phyloP scores from a whole-genome alignment of 2,113 vertebrate genomes.

The Glaucidium brasilianum region DNA sequence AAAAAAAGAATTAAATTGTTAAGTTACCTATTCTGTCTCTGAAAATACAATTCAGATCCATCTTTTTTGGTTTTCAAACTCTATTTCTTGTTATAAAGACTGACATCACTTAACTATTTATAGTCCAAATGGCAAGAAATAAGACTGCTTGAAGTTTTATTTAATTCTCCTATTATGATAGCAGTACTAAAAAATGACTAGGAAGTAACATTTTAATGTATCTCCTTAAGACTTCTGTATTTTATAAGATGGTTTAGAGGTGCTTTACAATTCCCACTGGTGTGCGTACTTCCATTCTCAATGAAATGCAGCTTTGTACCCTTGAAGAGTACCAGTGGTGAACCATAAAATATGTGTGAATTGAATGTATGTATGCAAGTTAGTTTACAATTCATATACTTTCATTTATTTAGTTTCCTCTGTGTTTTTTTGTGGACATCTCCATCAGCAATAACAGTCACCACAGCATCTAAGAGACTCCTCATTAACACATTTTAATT shows the following conservation, averaged over 20 bases:
- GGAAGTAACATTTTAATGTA: not conserved
- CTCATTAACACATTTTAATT: constrained; percentile 63
- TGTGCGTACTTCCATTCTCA: not conserved
- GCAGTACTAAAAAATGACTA: not conserved
- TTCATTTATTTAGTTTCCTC: constrained; percentile 24
- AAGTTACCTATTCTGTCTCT: not conserved
- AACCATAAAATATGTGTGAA: constrained; percentile 26
- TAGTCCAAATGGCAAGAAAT: not conserved
- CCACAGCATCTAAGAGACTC: not conserved
- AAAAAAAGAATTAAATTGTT: not conserved
- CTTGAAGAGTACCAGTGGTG: not conserved
- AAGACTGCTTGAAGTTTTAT: not conserved
- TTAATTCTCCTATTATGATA: not conserved
- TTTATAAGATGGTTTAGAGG: not conserved
- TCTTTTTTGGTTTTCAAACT: not conserved
- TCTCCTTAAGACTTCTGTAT: not conserved
- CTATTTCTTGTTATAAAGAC: not conserved
- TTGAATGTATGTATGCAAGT: constrained; percentile 20
- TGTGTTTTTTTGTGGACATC: not conserved
- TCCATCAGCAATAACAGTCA: constrained; percentile 19
- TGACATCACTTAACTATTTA: not conserved
- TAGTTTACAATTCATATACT: not conserved
- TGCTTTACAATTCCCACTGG: not conserved
- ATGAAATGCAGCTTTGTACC: not conserved
- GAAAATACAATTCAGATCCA: not conserved